Evolutionary conservation across 2,888 invertebrate species (phyloP).

Genomic region (Apodemia mormo): DNA sequence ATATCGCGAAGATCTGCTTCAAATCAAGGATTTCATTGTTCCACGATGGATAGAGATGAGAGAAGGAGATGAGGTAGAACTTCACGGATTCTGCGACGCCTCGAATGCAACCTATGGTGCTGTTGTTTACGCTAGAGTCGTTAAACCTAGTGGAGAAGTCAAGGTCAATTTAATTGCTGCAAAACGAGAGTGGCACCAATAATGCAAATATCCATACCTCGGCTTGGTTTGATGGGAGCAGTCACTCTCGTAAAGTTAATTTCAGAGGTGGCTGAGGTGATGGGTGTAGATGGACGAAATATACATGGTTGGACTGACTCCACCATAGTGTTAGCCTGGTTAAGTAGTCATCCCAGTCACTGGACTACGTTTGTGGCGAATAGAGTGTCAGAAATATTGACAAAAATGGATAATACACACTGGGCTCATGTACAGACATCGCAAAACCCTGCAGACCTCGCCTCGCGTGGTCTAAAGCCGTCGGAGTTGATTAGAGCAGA

Average conservation of each 20-base stretch:
- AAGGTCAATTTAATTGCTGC: conserved; percentile 24
- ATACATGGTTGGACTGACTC: too few relatives aligned
- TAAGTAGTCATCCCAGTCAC: too few relatives aligned
- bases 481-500: conserved; percentile 26
- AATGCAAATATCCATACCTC: conserved; percentile 28
- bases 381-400: too few relatives aligned
- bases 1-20: not conserved
- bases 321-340: too few relatives aligned
- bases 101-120: not conserved
- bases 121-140: not conserved
- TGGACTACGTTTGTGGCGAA: too few relatives aligned
- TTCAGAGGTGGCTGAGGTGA: conserved; percentile 39
- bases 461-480: conserved; percentile 36
- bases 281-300: too few relatives aligned
- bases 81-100: not conserved
- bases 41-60: not conserved
- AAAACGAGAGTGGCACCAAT: conserved; percentile 32
- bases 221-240: conserved; percentile 37
- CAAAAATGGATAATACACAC: conserved; percentile 13
- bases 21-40: not conserved
- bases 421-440: conserved; percentile 32
- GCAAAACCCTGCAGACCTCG: too few relatives aligned
- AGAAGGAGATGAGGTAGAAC: not conserved
- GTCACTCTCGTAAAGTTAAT: conserved; percentile 40
- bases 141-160: conserved; percentile 18